A percentile compares a stretch with the other conserved stretches of the same genome.
These are phyloP conservation scores for Aplocera efformata DNA, from an alignment of 2,888 invertebrate genomes.

Conservation along the genomic window DNA sequence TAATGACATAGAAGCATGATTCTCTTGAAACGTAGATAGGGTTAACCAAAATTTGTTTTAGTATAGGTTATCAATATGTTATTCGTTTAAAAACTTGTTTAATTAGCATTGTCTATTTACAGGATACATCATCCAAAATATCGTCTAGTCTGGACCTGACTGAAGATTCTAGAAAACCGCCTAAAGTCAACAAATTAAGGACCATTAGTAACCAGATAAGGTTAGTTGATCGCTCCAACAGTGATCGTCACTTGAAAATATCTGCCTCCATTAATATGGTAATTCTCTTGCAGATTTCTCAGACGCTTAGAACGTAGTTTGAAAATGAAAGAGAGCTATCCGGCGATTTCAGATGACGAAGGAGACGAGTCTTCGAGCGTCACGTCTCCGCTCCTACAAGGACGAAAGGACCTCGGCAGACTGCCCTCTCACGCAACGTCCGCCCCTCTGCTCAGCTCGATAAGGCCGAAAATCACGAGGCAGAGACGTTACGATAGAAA, in stretches of 20 bases:
- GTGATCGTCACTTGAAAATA: neutral
- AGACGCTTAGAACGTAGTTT: conserved; percentile 86
- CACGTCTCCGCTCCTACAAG: conserved; percentile 82
- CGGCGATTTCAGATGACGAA: conserved; percentile 81
- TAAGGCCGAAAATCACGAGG: conserved; percentile 67
- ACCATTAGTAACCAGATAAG: conserved; percentile 89
- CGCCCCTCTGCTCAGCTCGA: conserved; percentile 69
- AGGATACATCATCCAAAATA: conserved; percentile 82
- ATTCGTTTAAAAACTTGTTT: conserved; percentile 1
- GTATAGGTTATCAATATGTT: too few species aligned
- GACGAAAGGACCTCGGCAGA: conserved; percentile 57
- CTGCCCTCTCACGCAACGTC: conserved; percentile 67
- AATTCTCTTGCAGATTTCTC: conserved; percentile 79
- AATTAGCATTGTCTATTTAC: conserved; percentile 30
- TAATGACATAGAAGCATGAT: conserved; percentile 22
- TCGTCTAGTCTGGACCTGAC: conserved; percentile 80
- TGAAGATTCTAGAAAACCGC: conserved; percentile 77
- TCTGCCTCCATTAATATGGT: conserved; percentile 8
- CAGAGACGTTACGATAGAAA: conserved; percentile 70
- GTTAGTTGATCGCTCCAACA: conserved; percentile 51
- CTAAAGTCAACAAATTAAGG: conserved; percentile 84
- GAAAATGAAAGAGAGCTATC: conserved; percentile 83
- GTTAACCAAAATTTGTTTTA: neutral
- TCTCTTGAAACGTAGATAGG: conserved; percentile 2
- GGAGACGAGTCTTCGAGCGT: conserved; percentile 82